phyloP scores from a whole-genome alignment of 2,888 invertebrate species.

The Caenorhabditis sp. region DNA sequence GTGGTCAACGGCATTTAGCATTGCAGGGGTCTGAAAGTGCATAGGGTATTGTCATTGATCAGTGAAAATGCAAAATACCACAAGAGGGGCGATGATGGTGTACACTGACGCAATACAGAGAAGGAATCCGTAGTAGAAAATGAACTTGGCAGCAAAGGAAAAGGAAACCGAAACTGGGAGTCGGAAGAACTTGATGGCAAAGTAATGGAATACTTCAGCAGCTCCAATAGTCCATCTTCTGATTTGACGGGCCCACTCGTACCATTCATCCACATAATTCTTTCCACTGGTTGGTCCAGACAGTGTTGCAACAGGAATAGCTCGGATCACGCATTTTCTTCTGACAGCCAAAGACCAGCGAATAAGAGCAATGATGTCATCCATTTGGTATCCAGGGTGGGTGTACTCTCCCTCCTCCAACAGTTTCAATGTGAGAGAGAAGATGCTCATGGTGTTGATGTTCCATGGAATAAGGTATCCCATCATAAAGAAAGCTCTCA shows the following conservation, averaged over 20 bases:
- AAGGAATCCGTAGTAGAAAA: slow-evolving; percentile 79
- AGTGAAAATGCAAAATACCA: slow-evolving; percentile 60
- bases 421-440: slow-evolving; percentile 75
- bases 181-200: slow-evolving; percentile 77
- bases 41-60: not conserved
- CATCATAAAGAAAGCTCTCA: slow-evolving; percentile 80
- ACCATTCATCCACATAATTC: slow-evolving; percentile 76
- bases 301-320: slow-evolving; percentile 78
- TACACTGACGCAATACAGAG: slow-evolving; percentile 79
- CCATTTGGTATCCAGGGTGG: slow-evolving; percentile 79
- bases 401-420: slow-evolving; percentile 78
- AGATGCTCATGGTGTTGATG: slow-evolving; percentile 80
- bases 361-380: slow-evolving; percentile 79
- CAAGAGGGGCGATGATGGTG: slow-evolving; percentile 75
- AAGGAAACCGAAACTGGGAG: slow-evolving; percentile 74
- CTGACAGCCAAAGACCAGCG: slow-evolving; percentile 79
- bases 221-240: slow-evolving; percentile 81
- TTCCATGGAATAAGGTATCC: slow-evolving; percentile 80
- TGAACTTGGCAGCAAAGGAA: slow-evolving; percentile 75
- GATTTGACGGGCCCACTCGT: slow-evolving; percentile 80
- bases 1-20: slow-evolving; percentile 70
- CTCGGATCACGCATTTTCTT: slow-evolving; percentile 74
- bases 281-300: slow-evolving; percentile 75
- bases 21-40: slow-evolving; percentile 73
- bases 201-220: slow-evolving; percentile 81